Percentiles rank a stretch among this genome's conserved stretches.
Evolutionary conservation across 2,113 vertebrate species (phyloP).

Genomic region (Alectura lathami): DNA sequence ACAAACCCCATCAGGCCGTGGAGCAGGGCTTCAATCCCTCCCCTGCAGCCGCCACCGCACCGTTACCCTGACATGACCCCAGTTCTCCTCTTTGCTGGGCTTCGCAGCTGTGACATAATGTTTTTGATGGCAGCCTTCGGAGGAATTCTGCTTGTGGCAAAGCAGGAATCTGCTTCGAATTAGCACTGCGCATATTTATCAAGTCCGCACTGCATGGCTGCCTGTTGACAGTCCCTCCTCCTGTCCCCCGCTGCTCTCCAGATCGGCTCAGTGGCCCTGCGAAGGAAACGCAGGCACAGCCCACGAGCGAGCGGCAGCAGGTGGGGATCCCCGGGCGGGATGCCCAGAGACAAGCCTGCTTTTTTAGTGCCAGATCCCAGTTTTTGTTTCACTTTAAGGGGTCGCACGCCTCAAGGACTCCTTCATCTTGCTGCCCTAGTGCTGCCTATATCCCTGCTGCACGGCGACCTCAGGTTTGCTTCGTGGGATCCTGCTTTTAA

Average conservation of each 20-base stretch:
- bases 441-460: background rate
- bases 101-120: conserved; percentile 63
- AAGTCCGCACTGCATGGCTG: conserved; percentile 12
- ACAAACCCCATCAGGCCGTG: conserved; percentile 18
- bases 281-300: too few species aligned
- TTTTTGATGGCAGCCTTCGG: conserved; percentile 62
- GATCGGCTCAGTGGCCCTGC: background rate
- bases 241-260: background rate
- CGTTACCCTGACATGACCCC: conserved; percentile 70
- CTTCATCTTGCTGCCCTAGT: background rate
- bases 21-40: conserved; percentile 41
- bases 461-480: background rate
- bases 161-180: conserved; percentile 65
- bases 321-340: background rate
- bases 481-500: background rate
- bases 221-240: conserved; percentile 23
- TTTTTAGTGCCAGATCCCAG: background rate
- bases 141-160: conserved; percentile 70
- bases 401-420: background rate
- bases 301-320: background rate
- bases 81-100: conserved; percentile 61
- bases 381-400: background rate
- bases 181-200: conserved; percentile 63
- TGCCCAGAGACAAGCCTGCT: background rate
- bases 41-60: conserved; percentile 64